A percentile compares a stretch with the other conserved stretches of the same genome.
These are phyloP conservation scores for Bombus superbus DNA, from an alignment of 1,140 invertebrate genomes.

Conservation along the genomic window DNA sequence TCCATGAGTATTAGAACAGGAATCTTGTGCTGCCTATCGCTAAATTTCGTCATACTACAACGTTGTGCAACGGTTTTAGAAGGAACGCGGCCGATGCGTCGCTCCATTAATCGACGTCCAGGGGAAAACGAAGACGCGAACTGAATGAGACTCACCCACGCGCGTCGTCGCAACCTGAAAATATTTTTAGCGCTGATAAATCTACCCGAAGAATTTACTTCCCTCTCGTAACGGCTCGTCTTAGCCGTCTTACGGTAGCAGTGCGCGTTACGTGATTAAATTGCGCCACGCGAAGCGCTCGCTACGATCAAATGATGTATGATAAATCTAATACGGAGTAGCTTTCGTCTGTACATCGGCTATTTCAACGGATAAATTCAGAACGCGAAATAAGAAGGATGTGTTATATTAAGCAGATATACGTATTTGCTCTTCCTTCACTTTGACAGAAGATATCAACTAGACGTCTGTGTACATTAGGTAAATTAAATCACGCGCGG, in stretches of 20 bases:
- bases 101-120: slow-evolving; percentile 19
- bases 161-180: not conserved
- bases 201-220: not conserved
- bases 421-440: not conserved
- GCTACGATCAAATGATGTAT: not conserved
- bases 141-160: slow-evolving; percentile 7
- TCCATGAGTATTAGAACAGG: not conserved
- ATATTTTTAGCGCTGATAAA: slow-evolving; percentile 18
- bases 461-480: not conserved
- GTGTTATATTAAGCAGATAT: not conserved
- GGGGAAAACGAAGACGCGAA: not conserved
- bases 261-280: slow-evolving; percentile 7
- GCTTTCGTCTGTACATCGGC: too few species aligned
- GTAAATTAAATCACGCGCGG: too few species aligned
- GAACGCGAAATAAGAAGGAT: too few species aligned
- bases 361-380: not conserved
- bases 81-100: not conserved
- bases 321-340: not conserved
- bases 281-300: not conserved
- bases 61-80: not conserved
- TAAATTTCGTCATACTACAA: not conserved
- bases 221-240: not conserved
- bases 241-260: not conserved
- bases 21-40: too few species aligned
- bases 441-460: not conserved